Base-by-base conservation (phyloP, 2,113 vertebrate species). In the Sebastes schlegelii region DNA sequence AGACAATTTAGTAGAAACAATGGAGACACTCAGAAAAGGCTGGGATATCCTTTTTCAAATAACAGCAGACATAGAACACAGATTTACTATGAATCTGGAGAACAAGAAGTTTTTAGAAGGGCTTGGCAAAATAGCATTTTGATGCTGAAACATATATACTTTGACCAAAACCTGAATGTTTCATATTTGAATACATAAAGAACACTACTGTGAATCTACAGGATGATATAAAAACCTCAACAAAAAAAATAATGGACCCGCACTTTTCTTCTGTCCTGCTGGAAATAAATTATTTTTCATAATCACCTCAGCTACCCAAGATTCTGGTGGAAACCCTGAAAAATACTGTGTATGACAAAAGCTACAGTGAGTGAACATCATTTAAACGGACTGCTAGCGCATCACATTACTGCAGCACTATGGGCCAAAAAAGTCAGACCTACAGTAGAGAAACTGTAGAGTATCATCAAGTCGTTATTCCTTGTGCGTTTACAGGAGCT, bases 401-500 rank as follows among this genome's bases (percentile, higher is more conserved):
- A 12, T 13, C 12, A 64, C 46, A 45, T 52, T 6, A 34, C 46
- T 49, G 13, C 8, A 64, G 13, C 4, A 13, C 5, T 43, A 17
- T 12, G 3, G n/a, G 1, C 58, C 2, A 16, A 19, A n/a, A n/a
- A 5, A 52, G 68, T 64, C n/a, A 26, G 79, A 52, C 71, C 17
- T 58, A 49, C 48, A 88, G 46, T 45, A 6, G 40, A 77, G 69
- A 4, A 40, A 65, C 77, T 58, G 23, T 0, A 46, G 57, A 21
- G 57, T 6, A 21, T 81, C 73, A 70, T 14, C 1, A n/a, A 34
- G 26, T 21, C 40, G 34, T 71, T 48, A 82, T 63, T 74, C 73
- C 74, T 40, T 34, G 6, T 46, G 68, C 86, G 83, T 86, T 87
- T 86, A 74, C 17, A 63, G 21, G 49, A 82, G 34, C 67, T 52